phyloP scores from a whole-genome alignment of 2,888 invertebrate species.

The Heliconius erato region DNA sequence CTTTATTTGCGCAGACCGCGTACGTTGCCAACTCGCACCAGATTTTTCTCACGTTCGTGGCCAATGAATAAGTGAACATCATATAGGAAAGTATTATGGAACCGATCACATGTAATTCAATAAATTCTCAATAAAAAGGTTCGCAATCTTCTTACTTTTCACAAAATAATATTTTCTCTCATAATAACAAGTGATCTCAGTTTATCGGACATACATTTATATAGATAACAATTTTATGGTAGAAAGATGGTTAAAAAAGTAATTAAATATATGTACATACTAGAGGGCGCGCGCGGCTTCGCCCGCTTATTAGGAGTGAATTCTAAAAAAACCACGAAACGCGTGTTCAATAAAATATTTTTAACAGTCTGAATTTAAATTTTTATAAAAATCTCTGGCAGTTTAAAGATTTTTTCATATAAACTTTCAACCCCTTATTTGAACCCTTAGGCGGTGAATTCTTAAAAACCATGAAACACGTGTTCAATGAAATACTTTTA shows the following conservation, averaged over 20 bases:
- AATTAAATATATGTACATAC: no score
- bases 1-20: background rate
- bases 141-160: constrained; percentile 66
- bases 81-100: constrained; percentile 54
- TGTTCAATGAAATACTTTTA: no score
- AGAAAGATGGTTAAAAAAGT: background rate
- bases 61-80: constrained; percentile 39
- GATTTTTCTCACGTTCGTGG: constrained; percentile 30
- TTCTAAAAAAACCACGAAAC: no score
- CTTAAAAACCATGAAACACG: no score
- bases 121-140: constrained; percentile 68
- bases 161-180: constrained; percentile 64
- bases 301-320: no score
- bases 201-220: background rate
- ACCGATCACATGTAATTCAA: constrained; percentile 64
- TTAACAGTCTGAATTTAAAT: no score
- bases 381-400: no score
- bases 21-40: constrained; percentile 10
- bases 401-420: no score
- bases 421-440: no score
- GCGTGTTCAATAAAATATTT: no score
- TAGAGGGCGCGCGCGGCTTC: no score
- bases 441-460: no score
- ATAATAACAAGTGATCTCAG: constrained; percentile 69
- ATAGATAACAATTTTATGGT: background rate